Evolutionary conservation across 2,888 invertebrate genomes (phyloP), one percentile per base, ranked within the genome.

Genomic region (Cerceris rybyensis): DNA sequence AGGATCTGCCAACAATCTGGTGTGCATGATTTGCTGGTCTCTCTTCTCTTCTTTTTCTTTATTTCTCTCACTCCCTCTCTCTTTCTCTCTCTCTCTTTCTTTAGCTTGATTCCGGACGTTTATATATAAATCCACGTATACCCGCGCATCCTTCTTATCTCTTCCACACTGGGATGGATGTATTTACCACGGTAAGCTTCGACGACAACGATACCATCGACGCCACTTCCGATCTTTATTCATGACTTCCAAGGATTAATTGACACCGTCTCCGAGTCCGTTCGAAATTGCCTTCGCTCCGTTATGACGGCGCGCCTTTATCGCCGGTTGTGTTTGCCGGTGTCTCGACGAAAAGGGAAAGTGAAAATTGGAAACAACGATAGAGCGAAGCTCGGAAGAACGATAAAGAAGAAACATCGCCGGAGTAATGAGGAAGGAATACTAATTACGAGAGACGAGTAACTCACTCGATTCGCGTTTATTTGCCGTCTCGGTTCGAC

Each of bases 1-100:
- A 91, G 91, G 90, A 90, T 90, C 91, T 91, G 92, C 91, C 91
- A 92, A 90, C 91, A 90, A 91, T 91, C 91, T 90, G 87, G 88
- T 87, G 88, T 86, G 89, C 91, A 91, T 91, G 90, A 92, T 92
- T 91, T 90, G 91, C 90, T 87, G 87, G 54, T 59, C 60, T 52
- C 41, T 52, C 28, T 28, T 28, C 28, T 28, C 28, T 28, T 28
- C 28, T 28, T 28, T 28, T 4, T 28, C 28, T 28, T 4, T 28
- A 4, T 28, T 28, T 28, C 28, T 28, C 28, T 28, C 28, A 28
- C 28, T 28, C 28, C 4, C 4, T 28, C 28, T 28, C 28, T 28
- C 28, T 28, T 4, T 4, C 28, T 28, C 28, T 28, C 28, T 28
- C 2, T 28, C 28, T n/a, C n/a, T n/a, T n/a, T n/a, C n/a, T n/a